These are phyloP conservation scores for Phalacrocorax brasilianus DNA, from an alignment of 2,113 vertebrate species.

Conservation along the genomic window DNA sequence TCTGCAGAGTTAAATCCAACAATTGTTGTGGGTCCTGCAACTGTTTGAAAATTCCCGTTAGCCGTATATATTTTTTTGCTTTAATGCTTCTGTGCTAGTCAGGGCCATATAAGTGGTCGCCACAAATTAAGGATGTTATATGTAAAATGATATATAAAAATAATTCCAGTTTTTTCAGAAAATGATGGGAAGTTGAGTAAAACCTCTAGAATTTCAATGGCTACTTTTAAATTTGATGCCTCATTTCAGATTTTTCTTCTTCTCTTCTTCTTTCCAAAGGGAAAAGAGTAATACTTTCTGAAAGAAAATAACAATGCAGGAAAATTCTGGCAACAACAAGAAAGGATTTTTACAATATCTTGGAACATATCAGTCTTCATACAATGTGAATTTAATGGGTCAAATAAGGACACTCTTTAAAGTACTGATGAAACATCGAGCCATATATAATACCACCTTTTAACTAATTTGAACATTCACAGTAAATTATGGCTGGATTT, in stretches of 20 bases:
- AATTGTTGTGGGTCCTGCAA: not conserved
- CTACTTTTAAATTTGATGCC: not conserved
- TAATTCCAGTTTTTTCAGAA: not conserved
- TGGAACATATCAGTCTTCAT: not conserved
- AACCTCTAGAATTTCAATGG: not conserved
- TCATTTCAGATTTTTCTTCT: not conserved
- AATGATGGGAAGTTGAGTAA: not conserved
- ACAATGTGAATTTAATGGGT: constrained; percentile 9
- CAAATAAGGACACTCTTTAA: constrained; percentile 45
- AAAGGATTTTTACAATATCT: not conserved
- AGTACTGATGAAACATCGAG: constrained; percentile 19
- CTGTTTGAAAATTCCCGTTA: not conserved
- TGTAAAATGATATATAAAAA: not conserved
- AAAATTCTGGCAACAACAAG: not conserved
- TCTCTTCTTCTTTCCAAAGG: not conserved
- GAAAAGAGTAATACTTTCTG: not conserved
- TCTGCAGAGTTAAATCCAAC: not conserved
- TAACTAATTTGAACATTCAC: constrained; percentile 51
- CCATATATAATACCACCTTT: constrained; percentile 40
- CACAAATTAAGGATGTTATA: not conserved
- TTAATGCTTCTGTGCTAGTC: not conserved
- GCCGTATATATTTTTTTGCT: not conserved
- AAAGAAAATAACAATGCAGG: not conserved
- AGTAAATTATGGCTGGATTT: constrained; percentile 47
- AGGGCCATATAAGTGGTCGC: not conserved